Percentiles rank a stretch among this genome's conserved stretches.
These are phyloP conservation scores for Platygyra sinensis DNA, from an alignment of 64 coral and sea anemone genomes.

Conservation along the genomic window DNA sequence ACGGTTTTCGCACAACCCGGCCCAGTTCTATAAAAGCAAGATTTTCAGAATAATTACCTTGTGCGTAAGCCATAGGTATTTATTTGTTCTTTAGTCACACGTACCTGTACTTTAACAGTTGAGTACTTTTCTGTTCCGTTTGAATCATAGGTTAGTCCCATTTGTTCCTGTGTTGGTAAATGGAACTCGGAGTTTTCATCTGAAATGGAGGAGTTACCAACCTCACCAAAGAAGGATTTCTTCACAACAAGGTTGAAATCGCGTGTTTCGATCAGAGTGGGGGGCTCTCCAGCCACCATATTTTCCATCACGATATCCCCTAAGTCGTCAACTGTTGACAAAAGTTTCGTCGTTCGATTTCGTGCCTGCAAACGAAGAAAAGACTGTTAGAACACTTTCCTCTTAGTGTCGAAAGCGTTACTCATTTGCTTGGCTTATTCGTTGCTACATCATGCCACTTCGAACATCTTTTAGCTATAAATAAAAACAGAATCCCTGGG, in stretches of 20 bases:
- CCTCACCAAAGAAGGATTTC: constrained; percentile 19
- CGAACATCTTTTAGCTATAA: too few relatives aligned
- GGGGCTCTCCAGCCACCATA: constrained; percentile 42
- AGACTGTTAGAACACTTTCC: neutral
- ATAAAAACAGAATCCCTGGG: too few relatives aligned
- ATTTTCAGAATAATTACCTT: neutral
- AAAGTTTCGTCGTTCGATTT: neutral
- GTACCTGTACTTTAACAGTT: constrained; percentile 30
- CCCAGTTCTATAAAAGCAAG: neutral
- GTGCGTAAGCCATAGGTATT: too few relatives aligned
- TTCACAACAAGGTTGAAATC: constrained; percentile 50
- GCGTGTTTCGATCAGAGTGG: neutral
- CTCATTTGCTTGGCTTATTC: neutral
- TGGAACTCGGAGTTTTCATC: constrained; percentile 18
- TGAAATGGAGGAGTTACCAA: constrained; percentile 23
- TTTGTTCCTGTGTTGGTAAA: constrained; percentile 44
- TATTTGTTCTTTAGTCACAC: neutral
- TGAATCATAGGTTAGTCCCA: constrained; percentile 1
- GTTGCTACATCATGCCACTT: too few relatives aligned
- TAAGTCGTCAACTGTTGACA: neutral
- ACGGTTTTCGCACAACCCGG: too few relatives aligned
- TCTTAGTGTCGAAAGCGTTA: too few relatives aligned
- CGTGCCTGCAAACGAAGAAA: neutral
- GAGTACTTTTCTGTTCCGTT: constrained; percentile 47
- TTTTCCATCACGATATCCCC: neutral